Conservation (phyloP, 2,888 invertebrate species). For the Mamestra brassicae region DNA sequence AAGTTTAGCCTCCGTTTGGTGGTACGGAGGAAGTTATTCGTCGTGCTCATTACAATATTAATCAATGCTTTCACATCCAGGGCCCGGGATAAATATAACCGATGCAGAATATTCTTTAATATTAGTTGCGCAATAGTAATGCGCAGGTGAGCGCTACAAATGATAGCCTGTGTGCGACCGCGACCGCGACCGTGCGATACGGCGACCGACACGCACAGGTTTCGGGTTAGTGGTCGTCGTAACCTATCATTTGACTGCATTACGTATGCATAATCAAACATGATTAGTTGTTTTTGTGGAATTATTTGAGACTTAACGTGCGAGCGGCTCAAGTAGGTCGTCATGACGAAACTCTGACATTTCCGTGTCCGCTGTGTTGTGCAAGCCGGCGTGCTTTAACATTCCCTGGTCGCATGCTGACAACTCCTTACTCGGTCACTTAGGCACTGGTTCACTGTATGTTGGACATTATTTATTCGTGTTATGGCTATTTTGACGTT, state of each 20-base stretch:
- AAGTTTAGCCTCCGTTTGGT: conserved; percentile 27
- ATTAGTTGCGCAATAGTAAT: conserved; percentile 81
- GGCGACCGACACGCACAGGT: conserved; percentile 51
- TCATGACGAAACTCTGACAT: conserved; percentile 27
- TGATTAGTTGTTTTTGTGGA: conserved; percentile 58
- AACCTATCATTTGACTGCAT: conserved; percentile 56
- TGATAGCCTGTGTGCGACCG: conserved; percentile 69
- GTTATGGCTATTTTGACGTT: background rate
- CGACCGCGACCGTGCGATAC: conserved; percentile 59
- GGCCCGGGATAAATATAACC: conserved; percentile 78
- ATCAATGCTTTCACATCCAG: conserved; percentile 83
- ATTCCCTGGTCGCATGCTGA: conserved; percentile 13
- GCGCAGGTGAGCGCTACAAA: conserved; percentile 72
- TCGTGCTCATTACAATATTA: conserved; percentile 88
- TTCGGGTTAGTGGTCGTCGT: conserved; percentile 42
- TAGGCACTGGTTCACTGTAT: background rate
- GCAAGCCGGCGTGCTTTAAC: conserved; percentile 6
- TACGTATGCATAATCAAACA: conserved; percentile 61
- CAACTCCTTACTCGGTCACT: background rate
- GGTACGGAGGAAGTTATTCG: conserved; percentile 72
- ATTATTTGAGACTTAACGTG: conserved; percentile 35
- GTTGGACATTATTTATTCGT: background rate
- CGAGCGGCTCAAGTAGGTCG: conserved; percentile 11
- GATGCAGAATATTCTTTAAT: conserved; percentile 79
- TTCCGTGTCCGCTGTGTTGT: conserved; percentile 37